Percentiles rank a stretch among this genome's conserved stretches.
These are phyloP conservation scores for Thysanoteuthis rhombus DNA, from an alignment of 2,888 invertebrate species.

Conservation along the genomic window DNA sequence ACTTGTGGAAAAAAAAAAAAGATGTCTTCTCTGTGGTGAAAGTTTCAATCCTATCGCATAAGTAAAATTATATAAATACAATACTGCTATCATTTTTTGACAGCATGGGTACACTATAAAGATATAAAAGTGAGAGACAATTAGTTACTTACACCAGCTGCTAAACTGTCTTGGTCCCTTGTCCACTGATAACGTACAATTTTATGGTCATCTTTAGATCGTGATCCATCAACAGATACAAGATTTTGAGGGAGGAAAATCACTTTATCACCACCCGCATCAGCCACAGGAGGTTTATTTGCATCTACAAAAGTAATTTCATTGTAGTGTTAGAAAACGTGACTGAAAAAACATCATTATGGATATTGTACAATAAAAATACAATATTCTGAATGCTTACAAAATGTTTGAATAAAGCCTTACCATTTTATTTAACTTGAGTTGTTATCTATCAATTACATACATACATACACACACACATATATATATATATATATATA, in stretches of 20 bases:
- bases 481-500: too few relatives aligned
- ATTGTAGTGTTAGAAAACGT: neutral
- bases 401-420: neutral
- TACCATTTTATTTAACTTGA: too few relatives aligned
- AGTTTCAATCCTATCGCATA: too few relatives aligned
- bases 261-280: conserved; percentile 86
- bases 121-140: too few relatives aligned
- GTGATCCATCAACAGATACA: conserved; percentile 83
- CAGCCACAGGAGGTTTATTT: conserved; percentile 88
- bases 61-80: too few relatives aligned
- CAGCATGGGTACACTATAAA: too few relatives aligned
- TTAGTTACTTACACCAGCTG: conserved; percentile 75
- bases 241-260: conserved; percentile 80
- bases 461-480: too few relatives aligned
- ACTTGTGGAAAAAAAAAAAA: too few relatives aligned
- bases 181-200: conserved; percentile 87
- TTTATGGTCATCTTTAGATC: conserved; percentile 86
- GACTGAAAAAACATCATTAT: neutral
- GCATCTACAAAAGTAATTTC: conserved; percentile 74
- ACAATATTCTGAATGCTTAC: neutral
- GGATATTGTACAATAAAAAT: neutral
- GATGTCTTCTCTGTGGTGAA: too few relatives aligned
- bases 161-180: conserved; percentile 77
- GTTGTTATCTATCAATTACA: too few relatives aligned
- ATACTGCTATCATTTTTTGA: too few relatives aligned